These are phyloP conservation scores for Eurytoma californica DNA, from an alignment of 2,888 invertebrate species.

Conservation along the genomic window DNA sequence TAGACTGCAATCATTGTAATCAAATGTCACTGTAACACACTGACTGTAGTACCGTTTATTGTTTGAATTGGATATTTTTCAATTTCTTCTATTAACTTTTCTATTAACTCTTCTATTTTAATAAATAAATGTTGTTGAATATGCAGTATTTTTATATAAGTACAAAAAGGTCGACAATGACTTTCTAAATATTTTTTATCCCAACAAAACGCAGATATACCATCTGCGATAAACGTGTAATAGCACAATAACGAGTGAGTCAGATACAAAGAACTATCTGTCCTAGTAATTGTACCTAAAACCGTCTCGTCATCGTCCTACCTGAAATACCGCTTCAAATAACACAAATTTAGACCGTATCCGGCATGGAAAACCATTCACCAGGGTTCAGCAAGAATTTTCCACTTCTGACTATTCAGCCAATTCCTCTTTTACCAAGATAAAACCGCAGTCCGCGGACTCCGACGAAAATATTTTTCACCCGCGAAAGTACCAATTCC, in stretches of 20 bases:
- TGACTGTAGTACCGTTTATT: no score
- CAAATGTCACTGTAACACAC: no score
- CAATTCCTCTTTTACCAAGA: conserved; percentile 24
- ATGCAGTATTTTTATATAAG: background rate
- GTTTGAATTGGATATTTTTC: no score
- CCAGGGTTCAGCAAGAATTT: conserved; percentile 23
- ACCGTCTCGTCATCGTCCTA: conserved; percentile 34
- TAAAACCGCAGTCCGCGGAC: background rate
- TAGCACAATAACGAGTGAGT: background rate
- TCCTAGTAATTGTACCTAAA: background rate
- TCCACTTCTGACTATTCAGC: background rate
- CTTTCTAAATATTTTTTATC: conserved; percentile 14
- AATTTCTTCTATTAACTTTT: no score
- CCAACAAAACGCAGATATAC: background rate
- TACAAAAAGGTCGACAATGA: background rate
- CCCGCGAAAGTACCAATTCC: background rate
- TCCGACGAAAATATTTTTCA: background rate
- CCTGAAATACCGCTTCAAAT: conserved; percentile 32
- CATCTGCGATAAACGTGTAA: background rate
- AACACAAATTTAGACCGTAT: conserved; percentile 37
- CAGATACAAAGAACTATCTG: conserved; percentile 10
- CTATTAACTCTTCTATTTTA: no score
- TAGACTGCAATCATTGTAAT: no score
- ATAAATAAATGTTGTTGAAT: background rate
- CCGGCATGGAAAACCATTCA: conserved; percentile 23